These are phyloP conservation scores for Parasteatoda tepidariorum DNA, from an alignment of 1,140 invertebrate species.

Conservation along the genomic window DNA sequence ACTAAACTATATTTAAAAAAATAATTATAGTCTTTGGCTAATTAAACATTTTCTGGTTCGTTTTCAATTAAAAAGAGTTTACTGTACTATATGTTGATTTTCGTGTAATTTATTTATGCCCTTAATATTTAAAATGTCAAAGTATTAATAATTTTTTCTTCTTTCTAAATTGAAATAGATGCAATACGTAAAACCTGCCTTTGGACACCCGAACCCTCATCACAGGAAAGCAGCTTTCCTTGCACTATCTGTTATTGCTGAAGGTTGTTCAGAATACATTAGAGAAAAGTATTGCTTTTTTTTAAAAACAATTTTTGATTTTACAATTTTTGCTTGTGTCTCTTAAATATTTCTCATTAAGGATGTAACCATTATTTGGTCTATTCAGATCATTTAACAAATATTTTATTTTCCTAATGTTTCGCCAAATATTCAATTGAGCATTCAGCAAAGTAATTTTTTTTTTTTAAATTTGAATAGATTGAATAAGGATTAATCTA, in stretches of 20 bases:
- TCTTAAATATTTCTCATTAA: no score
- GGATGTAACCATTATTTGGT: no score
- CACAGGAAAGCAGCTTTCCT: slow-evolving; percentile 79
- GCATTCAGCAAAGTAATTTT: neutral
- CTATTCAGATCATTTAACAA: neutral
- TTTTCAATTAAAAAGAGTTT: no score
- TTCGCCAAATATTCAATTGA: no score
- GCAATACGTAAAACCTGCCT: slow-evolving; percentile 74
- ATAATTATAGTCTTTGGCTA: no score
- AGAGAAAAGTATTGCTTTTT: slow-evolving; percentile 73
- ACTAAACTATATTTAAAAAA: no score
- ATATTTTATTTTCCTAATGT: neutral
- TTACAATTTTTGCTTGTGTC: neutral
- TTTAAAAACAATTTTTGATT: neutral
- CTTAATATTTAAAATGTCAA: neutral
- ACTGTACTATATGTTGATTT: no score
- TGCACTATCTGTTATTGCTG: slow-evolving; percentile 79
- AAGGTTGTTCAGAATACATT: slow-evolving; percentile 84
- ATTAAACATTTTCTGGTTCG: no score
- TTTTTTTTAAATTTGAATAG: neutral
- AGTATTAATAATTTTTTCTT: no score
- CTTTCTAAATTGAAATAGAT: no score
- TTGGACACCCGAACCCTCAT: slow-evolving; percentile 73
- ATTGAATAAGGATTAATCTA: neutral
- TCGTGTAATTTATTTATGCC: no score